phyloP scores from a whole-genome alignment of 2,797 vertebrate species.

The Tenualosa thibaudeaui region DNA sequence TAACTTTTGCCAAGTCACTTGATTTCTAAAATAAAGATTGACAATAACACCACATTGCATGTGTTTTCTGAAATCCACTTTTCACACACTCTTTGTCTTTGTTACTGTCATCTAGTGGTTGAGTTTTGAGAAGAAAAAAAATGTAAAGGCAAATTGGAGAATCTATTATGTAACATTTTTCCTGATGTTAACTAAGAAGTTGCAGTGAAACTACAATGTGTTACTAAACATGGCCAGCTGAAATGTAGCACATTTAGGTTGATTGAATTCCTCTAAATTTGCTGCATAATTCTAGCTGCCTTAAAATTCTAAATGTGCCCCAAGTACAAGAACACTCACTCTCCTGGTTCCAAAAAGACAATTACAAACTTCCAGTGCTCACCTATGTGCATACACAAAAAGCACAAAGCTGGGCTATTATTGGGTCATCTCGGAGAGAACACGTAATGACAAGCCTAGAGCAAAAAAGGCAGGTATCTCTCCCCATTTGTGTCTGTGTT shows the following conservation, averaged over 20 bases:
- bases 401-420: neutral
- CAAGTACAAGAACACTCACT: neutral
- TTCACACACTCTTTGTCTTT: neutral
- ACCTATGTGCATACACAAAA: neutral
- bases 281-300: neutral
- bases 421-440: neutral
- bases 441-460: neutral
- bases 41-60: neutral
- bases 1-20: conserved; percentile 7
- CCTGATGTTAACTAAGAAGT: neutral
- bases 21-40: conserved; percentile 14
- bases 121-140: neutral
- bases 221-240: neutral
- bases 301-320: neutral
- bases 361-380: neutral
- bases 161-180: neutral
- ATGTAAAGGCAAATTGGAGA: neutral
- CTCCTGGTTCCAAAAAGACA: neutral
- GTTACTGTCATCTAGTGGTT: neutral
- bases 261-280: neutral
- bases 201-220: neutral
- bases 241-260: neutral
- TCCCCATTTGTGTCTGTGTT: neutral
- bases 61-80: neutral
- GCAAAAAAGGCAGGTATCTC: neutral